A percentile compares a stretch with the other conserved stretches of the same genome.
These are phyloP conservation scores for Leucozona laternaria DNA, from an alignment of 2,888 invertebrate genomes.

Conservation along the genomic window DNA sequence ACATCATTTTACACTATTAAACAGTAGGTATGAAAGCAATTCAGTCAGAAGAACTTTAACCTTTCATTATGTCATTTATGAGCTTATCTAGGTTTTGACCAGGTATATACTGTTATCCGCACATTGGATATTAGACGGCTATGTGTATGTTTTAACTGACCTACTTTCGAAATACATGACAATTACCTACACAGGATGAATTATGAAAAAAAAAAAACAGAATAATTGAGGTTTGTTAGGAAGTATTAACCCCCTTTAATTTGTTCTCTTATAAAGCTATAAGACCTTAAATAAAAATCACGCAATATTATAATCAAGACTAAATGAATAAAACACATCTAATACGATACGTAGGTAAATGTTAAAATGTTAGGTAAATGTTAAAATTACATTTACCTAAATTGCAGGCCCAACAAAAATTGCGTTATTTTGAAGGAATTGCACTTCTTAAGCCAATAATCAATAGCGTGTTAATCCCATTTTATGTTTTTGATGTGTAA, in stretches of 20 bases:
- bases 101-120: not conserved
- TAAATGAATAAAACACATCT: no score
- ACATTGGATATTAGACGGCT: not conserved
- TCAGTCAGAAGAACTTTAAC: conserved; percentile 1
- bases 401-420: no score
- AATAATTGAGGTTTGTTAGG: not conserved
- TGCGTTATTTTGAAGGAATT: no score
- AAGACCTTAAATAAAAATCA: not conserved
- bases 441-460: no score
- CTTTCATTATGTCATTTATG: not conserved
- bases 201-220: not conserved
- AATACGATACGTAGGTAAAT: no score
- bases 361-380: no score
- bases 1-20: not conserved
- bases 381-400: no score
- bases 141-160: not conserved
- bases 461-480: no score
- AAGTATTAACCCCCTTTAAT: not conserved
- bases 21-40: not conserved
- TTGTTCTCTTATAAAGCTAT: not conserved
- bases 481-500: no score
- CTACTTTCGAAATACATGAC: no score
- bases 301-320: not conserved
- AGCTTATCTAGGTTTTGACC: not conserved
- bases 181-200: no score